These are phyloP conservation scores for Semicossyphus pulcher DNA, from an alignment of 2,113 vertebrate genomes.

Conservation along the genomic window DNA sequence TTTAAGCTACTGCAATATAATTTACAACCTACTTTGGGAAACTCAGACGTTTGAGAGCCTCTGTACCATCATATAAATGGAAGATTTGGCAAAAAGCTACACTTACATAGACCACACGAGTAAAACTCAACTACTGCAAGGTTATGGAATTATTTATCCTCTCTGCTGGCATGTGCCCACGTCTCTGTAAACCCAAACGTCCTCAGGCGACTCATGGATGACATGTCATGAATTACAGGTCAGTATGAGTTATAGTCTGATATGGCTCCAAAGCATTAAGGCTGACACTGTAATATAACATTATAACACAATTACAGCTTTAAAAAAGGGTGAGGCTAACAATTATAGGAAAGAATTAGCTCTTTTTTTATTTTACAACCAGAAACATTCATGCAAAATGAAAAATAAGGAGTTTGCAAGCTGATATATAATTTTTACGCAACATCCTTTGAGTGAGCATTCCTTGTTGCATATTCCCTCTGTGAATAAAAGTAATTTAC, in stretches of 20 bases:
- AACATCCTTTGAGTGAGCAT: conserved; percentile 36
- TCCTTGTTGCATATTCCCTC: conserved; percentile 64
- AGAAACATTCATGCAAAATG: conserved; percentile 8
- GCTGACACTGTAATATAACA: conserved; percentile 52
- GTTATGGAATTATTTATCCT: conserved; percentile 46
- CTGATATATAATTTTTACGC: conserved; percentile 35
- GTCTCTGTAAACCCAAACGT: conserved; percentile 33
- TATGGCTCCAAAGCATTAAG: conserved; percentile 45
- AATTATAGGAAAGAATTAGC: conserved; percentile 36
- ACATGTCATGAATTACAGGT: conserved; percentile 62
- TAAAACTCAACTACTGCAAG: conserved; percentile 41
- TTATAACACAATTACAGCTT: conserved; percentile 55
- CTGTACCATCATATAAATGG: conserved; percentile 43
- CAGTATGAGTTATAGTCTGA: conserved; percentile 48
- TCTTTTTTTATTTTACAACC: neutral
- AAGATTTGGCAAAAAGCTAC: conserved; percentile 28
- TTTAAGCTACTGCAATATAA: conserved; percentile 33
- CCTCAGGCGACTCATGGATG: conserved; percentile 49
- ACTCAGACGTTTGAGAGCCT: conserved; percentile 32
- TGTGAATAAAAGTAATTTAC: conserved; percentile 67
- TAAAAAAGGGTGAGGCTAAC: conserved; percentile 29
- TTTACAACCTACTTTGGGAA: conserved; percentile 51
- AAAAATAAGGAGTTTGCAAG: conserved; percentile 1
- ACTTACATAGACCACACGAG: conserved; percentile 38
- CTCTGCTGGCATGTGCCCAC: conserved; percentile 37